A percentile compares a stretch with the other conserved stretches of the same genome.
Evolutionary conservation across 2,888 invertebrate genomes (phyloP).

Genomic region (Empis stercorea): DNA sequence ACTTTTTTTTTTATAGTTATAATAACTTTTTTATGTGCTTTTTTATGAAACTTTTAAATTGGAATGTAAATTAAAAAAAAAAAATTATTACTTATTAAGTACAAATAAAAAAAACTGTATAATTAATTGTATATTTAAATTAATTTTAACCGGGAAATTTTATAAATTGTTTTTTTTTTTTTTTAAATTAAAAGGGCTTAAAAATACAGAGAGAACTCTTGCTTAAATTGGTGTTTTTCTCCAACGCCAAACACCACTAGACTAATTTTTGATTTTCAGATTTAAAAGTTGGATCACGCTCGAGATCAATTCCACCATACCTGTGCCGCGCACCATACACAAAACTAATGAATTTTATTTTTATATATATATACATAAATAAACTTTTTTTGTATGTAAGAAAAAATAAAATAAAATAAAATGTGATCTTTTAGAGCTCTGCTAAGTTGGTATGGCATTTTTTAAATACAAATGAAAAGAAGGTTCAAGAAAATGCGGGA

Average conservation of each 20-base stretch:
- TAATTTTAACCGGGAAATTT: too few relatives aligned
- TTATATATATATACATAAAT: neutral
- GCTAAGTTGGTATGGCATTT: too few relatives aligned
- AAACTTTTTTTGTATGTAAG: neutral
- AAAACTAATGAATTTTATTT: too few relatives aligned
- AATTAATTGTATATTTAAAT: too few relatives aligned
- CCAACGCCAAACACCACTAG: slow-evolving; percentile 35
- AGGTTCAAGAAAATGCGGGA: slow-evolving; percentile 12
- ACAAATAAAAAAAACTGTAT: too few relatives aligned
- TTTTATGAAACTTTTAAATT: too few relatives aligned
- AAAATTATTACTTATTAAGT: too few relatives aligned
- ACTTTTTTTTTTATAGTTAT: neutral
- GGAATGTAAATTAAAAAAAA: too few relatives aligned
- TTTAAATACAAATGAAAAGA: neutral
- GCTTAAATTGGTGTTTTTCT: slow-evolving; percentile 26
- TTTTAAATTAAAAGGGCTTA: neutral
- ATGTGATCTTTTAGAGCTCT: too few relatives aligned
- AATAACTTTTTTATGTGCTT: neutral
- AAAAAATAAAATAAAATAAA: too few relatives aligned
- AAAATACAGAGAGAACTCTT: slow-evolving; percentile 12
- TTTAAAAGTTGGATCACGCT: slow-evolving; percentile 32
- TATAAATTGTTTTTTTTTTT: too few relatives aligned
- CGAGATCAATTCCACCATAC: slow-evolving; percentile 24
- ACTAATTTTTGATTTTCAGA: slow-evolving; percentile 35
- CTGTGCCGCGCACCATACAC: slow-evolving; percentile 2